A percentile compares a stretch with the other conserved stretches of the same genome.
phyloP scores from a whole-genome alignment of 1,140 invertebrate genomes.

The Drosophila bipectinata region DNA sequence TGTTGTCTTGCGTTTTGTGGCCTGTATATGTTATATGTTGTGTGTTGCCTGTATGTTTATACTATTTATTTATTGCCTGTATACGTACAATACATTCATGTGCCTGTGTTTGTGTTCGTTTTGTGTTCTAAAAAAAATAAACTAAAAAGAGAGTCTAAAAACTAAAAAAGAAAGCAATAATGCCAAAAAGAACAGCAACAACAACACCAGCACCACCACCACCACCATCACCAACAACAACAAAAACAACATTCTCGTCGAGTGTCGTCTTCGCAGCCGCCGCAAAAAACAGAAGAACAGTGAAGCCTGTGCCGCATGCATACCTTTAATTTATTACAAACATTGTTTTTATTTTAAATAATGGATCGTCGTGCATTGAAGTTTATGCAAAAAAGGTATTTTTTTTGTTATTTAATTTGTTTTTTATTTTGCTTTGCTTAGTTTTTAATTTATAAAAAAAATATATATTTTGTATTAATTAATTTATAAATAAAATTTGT shows the following conservation, averaged over 20 bases:
- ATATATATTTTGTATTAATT: constrained; percentile 8
- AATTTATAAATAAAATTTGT: background rate
- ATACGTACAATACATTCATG: constrained; percentile 14
- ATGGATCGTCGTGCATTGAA: constrained; percentile 84
- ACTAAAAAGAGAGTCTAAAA: constrained; percentile 9
- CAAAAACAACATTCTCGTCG: constrained; percentile 47
- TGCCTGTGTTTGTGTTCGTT: constrained; percentile 44
- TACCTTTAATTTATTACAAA: constrained; percentile 81
- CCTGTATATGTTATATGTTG: no score
- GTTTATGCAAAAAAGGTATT: constrained; percentile 84
- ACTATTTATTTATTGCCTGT: constrained; percentile 46
- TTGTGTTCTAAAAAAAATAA: constrained; percentile 56
- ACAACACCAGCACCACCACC: constrained; percentile 55
- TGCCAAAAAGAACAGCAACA: constrained; percentile 36
- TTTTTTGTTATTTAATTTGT: constrained; percentile 27
- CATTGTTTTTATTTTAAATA: constrained; percentile 83
- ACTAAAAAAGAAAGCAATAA: constrained; percentile 52
- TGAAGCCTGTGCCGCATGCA: constrained; percentile 68
- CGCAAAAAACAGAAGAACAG: constrained; percentile 37
- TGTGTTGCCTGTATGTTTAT: constrained; percentile 62
- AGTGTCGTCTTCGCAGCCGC: constrained; percentile 31
- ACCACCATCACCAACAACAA: constrained; percentile 62
- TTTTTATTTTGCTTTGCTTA: background rate
- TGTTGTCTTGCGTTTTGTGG: constrained; percentile 65
- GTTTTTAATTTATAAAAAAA: background rate